These are phyloP conservation scores for Probaryconus sp. DNA, from an alignment of 1,140 invertebrate species.

Conservation along the genomic window DNA sequence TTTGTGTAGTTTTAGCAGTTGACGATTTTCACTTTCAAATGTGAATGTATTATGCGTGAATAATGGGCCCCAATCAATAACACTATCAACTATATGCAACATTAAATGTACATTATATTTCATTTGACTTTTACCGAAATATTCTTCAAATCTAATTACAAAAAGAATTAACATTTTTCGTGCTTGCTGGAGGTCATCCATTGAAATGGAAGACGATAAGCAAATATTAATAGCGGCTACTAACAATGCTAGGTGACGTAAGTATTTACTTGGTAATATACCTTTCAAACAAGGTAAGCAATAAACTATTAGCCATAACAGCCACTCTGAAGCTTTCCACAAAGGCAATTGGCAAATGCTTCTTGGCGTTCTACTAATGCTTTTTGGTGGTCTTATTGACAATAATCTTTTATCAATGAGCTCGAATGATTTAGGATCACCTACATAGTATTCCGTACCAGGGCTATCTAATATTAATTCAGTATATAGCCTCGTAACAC, in stretches of 20 bases:
- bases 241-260: conserved; percentile 26
- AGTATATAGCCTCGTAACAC: conserved; percentile 38
- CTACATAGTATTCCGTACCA: conserved; percentile 37
- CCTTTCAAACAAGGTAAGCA: conserved; percentile 42
- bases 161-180: conserved; percentile 24
- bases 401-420: conserved; percentile 31
- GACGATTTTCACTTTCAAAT: conserved; percentile 42
- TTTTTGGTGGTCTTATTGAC: conserved; percentile 27
- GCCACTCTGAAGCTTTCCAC: conserved; percentile 58
- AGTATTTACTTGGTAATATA: conserved; percentile 47
- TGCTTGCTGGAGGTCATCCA: too few relatives aligned
- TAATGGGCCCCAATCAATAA: conserved; percentile 39
- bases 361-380: conserved; percentile 37
- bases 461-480: conserved; percentile 23
- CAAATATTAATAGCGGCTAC: conserved; percentile 26
- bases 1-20: conserved; percentile 28
- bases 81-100: conserved; percentile 16
- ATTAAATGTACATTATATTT: conserved; percentile 33
- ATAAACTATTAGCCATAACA: conserved; percentile 47
- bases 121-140: conserved; percentile 23
- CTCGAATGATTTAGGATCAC: conserved; percentile 13
- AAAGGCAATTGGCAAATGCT: conserved; percentile 11
- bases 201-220: conserved; percentile 23
- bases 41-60: conserved; percentile 35
- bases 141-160: conserved; percentile 14